Base-by-base conservation (phyloP, 92 coral and sea anemone genomes). In the Pocillopora grandis region DNA sequence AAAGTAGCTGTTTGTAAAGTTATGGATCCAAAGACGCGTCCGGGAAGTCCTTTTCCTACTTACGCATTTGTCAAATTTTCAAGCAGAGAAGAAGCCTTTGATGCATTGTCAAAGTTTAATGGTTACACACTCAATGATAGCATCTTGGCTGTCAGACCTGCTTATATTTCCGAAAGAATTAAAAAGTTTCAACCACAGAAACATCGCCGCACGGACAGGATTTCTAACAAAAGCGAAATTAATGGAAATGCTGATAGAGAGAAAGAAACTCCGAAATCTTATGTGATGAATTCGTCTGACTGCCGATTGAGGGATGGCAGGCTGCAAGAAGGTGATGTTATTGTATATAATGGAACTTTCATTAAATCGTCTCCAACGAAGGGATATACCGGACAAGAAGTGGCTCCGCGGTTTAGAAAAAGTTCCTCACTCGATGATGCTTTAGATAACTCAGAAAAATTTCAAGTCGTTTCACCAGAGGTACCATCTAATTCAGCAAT, bases 21-120 rank as follows among this genome's bases (percentile, higher is more conserved):
- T 63, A 68, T 93, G 72, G 77, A n/a, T 19, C 33, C 36, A 12
- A 77, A 73, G 59, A 6, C n/a, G 17, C 13, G 17, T 60, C 73
- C 62, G 13, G n/a, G 10, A 9, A 13, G 60, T 74, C 17, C 2
- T 33, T 5, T 60, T 58, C 56, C 37, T 21, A 48, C 62, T 33
- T 88, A 91, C 65, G 97, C 94, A 14, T 93, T 93, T 80, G 88
- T 93, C 0, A 93, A 93, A 86, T 93, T 78, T 77, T 21, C 58
- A 9, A 69, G 27, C 27, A 48, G 71, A 7, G 72, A 79, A 15
- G 97, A 93, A 71, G 97, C 97, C 20, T 72, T 58, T 14, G n/a
- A 18, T 27, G 97, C 89, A 11, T 58, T 93, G 48, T n/a, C 63
- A 20, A 83, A 72, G 73, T 76, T 83, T 33, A 35, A 91, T 72